These are phyloP conservation scores for Wasmannia auropunctata DNA, from an alignment of 1,140 invertebrate species.

Conservation along the genomic window DNA sequence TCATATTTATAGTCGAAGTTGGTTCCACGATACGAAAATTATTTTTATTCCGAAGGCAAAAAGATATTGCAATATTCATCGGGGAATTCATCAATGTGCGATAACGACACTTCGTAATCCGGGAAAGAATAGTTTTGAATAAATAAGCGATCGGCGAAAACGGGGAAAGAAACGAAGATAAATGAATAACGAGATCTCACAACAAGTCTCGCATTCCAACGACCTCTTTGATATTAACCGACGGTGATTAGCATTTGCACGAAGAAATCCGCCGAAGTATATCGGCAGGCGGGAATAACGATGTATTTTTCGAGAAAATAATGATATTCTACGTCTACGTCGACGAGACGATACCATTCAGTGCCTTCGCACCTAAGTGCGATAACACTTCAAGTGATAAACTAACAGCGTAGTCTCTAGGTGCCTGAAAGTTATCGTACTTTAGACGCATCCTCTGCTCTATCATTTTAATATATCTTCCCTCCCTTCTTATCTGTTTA, in stretches of 20 bases:
- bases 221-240: conserved; percentile 31
- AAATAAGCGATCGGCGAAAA: conserved; percentile 22
- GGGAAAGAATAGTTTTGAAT: conserved; percentile 50
- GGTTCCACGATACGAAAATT: not conserved
- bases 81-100: not conserved
- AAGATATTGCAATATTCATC: conserved; percentile 41
- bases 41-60: not conserved
- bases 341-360: conserved; percentile 39
- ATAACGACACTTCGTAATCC: conserved; percentile 24
- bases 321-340: conserved; percentile 40
- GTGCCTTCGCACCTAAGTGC: conserved; percentile 23
- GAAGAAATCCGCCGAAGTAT: conserved; percentile 11
- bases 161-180: conserved; percentile 30
- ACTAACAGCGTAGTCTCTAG: conserved; percentile 38
- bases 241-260: conserved; percentile 22
- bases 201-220: not conserved
- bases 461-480: conserved; percentile 24
- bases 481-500: not conserved
- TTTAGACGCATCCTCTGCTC: conserved; percentile 25
- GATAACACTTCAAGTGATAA: conserved; percentile 54
- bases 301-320: conserved; percentile 57
- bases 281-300: conserved; percentile 17
- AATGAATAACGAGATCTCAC: conserved; percentile 35
- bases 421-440: conserved; percentile 19
- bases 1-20: conserved; percentile 25